These are phyloP conservation scores for Ifrita kowaldi DNA, from an alignment of 2,113 vertebrate genomes.

Conservation along the genomic window DNA sequence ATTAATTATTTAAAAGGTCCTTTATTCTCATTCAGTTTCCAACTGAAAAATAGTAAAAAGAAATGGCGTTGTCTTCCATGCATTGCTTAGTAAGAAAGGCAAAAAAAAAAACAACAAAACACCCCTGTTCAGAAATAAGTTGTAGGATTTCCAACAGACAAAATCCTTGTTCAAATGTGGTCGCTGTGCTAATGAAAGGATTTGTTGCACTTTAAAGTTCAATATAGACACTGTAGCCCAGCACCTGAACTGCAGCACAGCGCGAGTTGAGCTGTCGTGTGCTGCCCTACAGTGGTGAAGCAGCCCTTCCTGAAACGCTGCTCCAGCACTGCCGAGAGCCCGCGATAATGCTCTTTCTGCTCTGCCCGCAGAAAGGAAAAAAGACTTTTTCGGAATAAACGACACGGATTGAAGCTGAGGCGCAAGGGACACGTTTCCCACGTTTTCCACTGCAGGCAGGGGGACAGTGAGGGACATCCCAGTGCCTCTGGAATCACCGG, in stretches of 20 bases:
- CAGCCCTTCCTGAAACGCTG: not conserved
- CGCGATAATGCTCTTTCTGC: not conserved
- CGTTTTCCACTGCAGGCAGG: not conserved
- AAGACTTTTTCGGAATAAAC: not conserved
- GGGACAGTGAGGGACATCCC: not conserved
- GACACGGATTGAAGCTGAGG: not conserved
- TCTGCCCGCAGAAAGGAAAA: not conserved
- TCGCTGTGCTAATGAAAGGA: not conserved
- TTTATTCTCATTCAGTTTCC: not conserved
- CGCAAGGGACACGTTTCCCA: not conserved
- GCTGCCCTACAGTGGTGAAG: not conserved
- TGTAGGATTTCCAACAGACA: not conserved
- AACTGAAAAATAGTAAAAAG: not conserved
- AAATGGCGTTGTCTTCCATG: not conserved
- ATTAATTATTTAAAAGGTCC: slow-evolving; percentile 2
- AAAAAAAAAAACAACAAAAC: too few relatives aligned
- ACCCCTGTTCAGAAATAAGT: not conserved
- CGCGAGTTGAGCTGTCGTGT: not conserved
- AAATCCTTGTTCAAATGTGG: not conserved
- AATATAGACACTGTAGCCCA: rapidly evolving
- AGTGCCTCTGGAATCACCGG: not conserved
- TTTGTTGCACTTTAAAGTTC: not conserved
- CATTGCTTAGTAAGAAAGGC: not conserved
- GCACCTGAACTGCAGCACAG: not conserved
- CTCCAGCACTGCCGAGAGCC: not conserved